Percentiles rank a stretch among this genome's conserved stretches.
Conservation (phyloP, 1,140 invertebrate genomes). For the Calliopsis andreniformis region DNA sequence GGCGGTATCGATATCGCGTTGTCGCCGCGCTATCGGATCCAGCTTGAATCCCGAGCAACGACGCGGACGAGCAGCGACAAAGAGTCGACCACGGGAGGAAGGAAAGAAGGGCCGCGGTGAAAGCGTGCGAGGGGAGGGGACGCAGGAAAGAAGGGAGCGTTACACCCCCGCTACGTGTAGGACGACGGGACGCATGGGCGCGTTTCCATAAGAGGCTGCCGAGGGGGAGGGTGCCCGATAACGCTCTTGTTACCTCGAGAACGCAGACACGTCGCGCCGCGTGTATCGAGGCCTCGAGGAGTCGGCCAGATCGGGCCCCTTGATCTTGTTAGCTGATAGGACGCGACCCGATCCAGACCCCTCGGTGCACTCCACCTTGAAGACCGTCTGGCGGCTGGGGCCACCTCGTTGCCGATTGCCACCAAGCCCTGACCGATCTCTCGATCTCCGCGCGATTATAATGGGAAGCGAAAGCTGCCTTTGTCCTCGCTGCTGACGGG, state of each 20-base stretch:
- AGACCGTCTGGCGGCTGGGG: conserved; percentile 29
- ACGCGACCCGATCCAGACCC: conserved; percentile 54
- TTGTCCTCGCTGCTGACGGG: background rate
- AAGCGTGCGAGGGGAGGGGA: conserved; percentile 28
- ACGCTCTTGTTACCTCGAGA: conserved; percentile 65
- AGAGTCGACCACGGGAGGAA: background rate
- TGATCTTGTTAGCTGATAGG: conserved; percentile 61
- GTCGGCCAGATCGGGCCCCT: conserved; percentile 57
- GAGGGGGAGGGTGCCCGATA: conserved; percentile 67
- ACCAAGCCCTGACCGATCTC: background rate
- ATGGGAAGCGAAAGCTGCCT: background rate
- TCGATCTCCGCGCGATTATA: background rate
- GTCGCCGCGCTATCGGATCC: conserved; percentile 59
- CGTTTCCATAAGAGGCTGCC: conserved; percentile 67
- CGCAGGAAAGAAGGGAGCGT: conserved; percentile 36
- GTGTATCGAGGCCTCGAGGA: conserved; percentile 60
- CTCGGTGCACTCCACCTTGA: conserved; percentile 33
- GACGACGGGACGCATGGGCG: conserved; percentile 64
- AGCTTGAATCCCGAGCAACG: conserved; percentile 49
- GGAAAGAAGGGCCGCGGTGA: background rate
- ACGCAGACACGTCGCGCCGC: conserved; percentile 62
- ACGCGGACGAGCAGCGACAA: conserved; percentile 31
- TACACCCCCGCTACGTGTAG: conserved; percentile 65
- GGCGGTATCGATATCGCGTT: conserved; percentile 61
- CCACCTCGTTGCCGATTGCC: conserved; percentile 31